A percentile compares a stretch with the other conserved stretches of the same genome.
Evolutionary conservation across 2,797 vertebrate species (phyloP).

Genomic region (Esox masquinongy): DNA sequence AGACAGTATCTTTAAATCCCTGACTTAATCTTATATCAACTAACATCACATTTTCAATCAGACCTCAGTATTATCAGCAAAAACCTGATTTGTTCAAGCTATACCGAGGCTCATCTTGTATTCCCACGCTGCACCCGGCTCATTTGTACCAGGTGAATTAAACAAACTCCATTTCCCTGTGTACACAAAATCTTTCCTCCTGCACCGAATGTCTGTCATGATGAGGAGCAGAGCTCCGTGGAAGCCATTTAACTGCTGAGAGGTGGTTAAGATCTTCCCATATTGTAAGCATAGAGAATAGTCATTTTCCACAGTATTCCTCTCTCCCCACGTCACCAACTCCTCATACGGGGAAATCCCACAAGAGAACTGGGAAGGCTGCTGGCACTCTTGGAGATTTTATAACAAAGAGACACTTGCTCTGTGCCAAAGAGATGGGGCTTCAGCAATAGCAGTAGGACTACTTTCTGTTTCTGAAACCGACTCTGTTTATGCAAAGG

Average conservation of each 20-base stretch:
- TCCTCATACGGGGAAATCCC: neutral
- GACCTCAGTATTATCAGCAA: neutral
- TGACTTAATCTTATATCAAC: neutral
- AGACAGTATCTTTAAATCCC: neutral
- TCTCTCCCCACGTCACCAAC: neutral
- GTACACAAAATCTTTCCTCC: constrained; percentile 10
- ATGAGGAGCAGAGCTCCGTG: neutral
- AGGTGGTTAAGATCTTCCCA: neutral
- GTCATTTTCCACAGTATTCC: constrained; percentile 12
- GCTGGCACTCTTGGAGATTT: neutral
- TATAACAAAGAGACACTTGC: neutral
- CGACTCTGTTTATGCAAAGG: neutral
- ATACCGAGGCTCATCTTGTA: neutral
- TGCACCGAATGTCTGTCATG: constrained; percentile 7
- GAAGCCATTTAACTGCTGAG: constrained; percentile 11
- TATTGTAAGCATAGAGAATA: constrained; percentile 12
- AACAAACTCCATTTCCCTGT: neutral
- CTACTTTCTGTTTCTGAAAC: neutral
- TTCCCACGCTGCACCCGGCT: constrained; percentile 3
- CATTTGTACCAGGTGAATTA: constrained; percentile 20
- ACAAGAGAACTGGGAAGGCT: neutral
- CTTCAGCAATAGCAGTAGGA: neutral
- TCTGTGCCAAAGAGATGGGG: neutral
- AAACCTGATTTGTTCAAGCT: neutral
- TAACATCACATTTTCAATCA: neutral